Percentiles rank a stretch among this genome's conserved stretches.
phyloP scores from a whole-genome alignment of 2,888 invertebrate genomes.

The Anthrax anthrax region DNA sequence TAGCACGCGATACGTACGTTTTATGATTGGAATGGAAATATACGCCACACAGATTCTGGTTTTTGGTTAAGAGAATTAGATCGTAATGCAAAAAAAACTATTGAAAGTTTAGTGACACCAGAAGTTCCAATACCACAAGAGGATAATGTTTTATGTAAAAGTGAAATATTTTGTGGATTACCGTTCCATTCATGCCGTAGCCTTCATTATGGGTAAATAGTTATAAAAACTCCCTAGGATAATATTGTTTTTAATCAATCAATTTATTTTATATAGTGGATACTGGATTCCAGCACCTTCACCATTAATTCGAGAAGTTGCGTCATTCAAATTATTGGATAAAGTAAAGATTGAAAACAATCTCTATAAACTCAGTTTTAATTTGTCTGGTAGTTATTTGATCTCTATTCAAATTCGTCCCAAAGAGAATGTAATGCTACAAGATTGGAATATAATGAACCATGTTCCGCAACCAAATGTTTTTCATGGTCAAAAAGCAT shows the following conservation, averaged over 20 bases:
- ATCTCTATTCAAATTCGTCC: slow-evolving; percentile 21
- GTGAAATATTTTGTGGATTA: slow-evolving; percentile 23
- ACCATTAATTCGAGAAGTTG: slow-evolving; percentile 20
- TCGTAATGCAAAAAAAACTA: slow-evolving; percentile 22
- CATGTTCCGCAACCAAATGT: slow-evolving; percentile 18
- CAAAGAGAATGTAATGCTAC: slow-evolving; percentile 17
- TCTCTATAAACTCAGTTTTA: slow-evolving; percentile 16
- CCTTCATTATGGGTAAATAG: slow-evolving; percentile 18
- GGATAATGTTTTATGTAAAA: slow-evolving; percentile 20
- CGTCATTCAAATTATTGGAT: slow-evolving; percentile 14
- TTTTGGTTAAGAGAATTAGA: slow-evolving; percentile 25
- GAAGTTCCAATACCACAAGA: slow-evolving; percentile 21
- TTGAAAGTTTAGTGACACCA: slow-evolving; percentile 23
- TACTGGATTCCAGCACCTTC: slow-evolving; percentile 22
- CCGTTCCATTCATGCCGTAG: slow-evolving; percentile 21
- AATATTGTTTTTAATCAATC: background rate
- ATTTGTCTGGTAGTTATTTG: slow-evolving; percentile 18
- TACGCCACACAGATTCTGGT: slow-evolving; percentile 23
- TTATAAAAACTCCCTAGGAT: too few relatives aligned
- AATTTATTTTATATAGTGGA: slow-evolving; percentile 13
- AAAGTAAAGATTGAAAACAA: slow-evolving; percentile 13
- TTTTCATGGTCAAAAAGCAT: slow-evolving; percentile 18
- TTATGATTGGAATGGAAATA: slow-evolving; percentile 21
- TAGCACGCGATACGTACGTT: slow-evolving; percentile 23
- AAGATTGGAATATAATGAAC: slow-evolving; percentile 18